Evolutionary conservation across 2,113 vertebrate genomes (phyloP).

Genomic region (Nerophis ophidion): DNA sequence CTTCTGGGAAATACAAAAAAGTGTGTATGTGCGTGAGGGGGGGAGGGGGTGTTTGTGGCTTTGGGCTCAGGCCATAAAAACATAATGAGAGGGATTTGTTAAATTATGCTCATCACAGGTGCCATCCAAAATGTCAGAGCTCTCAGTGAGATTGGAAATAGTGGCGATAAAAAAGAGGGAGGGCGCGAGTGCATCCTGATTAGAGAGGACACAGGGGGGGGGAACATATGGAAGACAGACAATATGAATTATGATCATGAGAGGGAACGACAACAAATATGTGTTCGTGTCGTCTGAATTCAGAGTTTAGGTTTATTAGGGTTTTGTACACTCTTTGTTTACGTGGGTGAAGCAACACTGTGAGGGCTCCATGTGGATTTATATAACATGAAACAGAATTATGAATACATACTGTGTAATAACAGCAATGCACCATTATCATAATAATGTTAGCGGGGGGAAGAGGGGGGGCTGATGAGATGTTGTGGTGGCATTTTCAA

Average conservation of each 20-base stretch:
- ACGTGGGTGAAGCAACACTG: neutral
- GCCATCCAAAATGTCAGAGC: constrained; percentile 8
- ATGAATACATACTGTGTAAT: neutral
- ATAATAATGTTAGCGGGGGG: neutral
- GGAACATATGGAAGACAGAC: neutral
- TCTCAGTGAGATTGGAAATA: constrained; percentile 1
- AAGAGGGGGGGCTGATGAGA: neutral
- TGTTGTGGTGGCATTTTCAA: constrained; percentile 1
- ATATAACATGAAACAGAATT: neutral
- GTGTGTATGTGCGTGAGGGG: neutral
- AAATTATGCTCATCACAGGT: neutral
- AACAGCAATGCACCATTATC: neutral
- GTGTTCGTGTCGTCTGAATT: neutral
- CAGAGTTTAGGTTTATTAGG: neutral
- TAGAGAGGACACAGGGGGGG: neutral
- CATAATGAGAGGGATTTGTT: constrained; percentile 3
- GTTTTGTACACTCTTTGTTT: neutral
- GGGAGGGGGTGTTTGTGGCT: neutral
- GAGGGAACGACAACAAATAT: neutral
- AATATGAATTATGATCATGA: neutral
- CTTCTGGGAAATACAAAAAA: neutral
- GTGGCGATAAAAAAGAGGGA: neutral
- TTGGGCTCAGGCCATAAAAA: neutral
- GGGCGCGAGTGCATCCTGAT: neutral
- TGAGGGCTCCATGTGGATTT: neutral